phyloP scores from a whole-genome alignment of 2,797 vertebrate genomes.

The Glossophaga mutica region DNA sequence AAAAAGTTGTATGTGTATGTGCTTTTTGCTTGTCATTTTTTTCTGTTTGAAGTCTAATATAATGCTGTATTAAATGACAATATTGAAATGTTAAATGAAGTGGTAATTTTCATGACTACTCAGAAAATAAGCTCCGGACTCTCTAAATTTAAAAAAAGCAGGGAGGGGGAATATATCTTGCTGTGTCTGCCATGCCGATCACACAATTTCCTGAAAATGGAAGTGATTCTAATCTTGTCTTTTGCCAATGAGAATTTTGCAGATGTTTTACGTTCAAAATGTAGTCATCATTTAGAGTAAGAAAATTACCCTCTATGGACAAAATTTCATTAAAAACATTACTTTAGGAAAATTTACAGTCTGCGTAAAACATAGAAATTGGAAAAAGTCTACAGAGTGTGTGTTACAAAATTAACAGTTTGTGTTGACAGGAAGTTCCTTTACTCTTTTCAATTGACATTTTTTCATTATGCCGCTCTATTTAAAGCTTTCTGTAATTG shows the following conservation, averaged over 20 bases:
- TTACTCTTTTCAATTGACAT: conserved; percentile 77
- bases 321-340: conserved; percentile 54
- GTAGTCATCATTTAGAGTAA: conserved; percentile 36
- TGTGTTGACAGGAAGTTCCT: conserved; percentile 74
- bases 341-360: conserved; percentile 10
- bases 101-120: not conserved
- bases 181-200: not conserved
- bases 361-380: conserved; percentile 59
- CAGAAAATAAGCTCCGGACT: not conserved
- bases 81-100: conserved; percentile 7
- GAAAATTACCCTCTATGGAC: not conserved
- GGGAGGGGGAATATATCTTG: not conserved
- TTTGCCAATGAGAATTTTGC: conserved; percentile 11
- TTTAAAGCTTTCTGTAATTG: conserved; percentile 79
- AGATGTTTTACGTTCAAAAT: conserved; percentile 30
- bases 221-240: not conserved
- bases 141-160: not conserved
- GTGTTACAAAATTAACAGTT: conserved; percentile 68
- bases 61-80: not conserved
- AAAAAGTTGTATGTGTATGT: not conserved
- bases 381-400: conserved; percentile 6
- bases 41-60: not conserved
- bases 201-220: conserved; percentile 31
- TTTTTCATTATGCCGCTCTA: conserved; percentile 79
- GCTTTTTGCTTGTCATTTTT: not conserved